Base-by-base conservation (phyloP, 2,113 vertebrate species). In the Pavo muticus region DNA sequence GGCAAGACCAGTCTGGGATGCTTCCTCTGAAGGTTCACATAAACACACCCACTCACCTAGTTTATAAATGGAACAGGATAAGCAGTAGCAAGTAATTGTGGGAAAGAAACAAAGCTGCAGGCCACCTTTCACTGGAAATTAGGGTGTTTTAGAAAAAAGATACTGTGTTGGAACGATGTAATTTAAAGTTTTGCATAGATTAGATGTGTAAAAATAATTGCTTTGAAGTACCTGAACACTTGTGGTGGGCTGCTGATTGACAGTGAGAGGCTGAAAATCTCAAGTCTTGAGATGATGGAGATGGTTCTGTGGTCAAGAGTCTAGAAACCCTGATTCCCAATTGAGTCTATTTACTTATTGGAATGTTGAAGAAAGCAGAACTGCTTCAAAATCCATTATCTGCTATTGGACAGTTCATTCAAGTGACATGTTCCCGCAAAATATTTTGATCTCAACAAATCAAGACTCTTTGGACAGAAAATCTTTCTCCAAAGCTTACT, bases 381-480 rank as follows among this genome's bases (percentile, higher is more conserved):
- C n/a, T 83, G 40, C 68, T 93, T 84, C 60, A 91, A 73, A 88
- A 93, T 75, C 44, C 61, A 25, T n/a, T 44, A 1, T 63, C 44
- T 76, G 82, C 84, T 68, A 76, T 8, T 95, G 92, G 92, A 92
- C 52, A 35, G 54, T 39, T 93, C 21, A 29, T 21, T 91, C 21
- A 87, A 91, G 89, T 42, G 70, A 92, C 74, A 93, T 74, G 91
- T 94, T 93, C 91, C 77, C 1, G 0, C 52, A 74, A 78, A 87
- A 90, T 92, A 91, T 82, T 93, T 93, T 70, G 32, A 93, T 87
- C 81, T 76, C 81, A 89, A 94, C 84, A 96, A 84, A 92, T 94
- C 77, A 87, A 54, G 40, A 14, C 23, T 74, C 64, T 89, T 75
- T 89, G 81, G 91, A 94, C 63, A 87, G 73, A 91, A 92, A 63